Evolutionary conservation across 2,113 vertebrate species (phyloP).

Genomic region (Neotragus moschatus): DNA sequence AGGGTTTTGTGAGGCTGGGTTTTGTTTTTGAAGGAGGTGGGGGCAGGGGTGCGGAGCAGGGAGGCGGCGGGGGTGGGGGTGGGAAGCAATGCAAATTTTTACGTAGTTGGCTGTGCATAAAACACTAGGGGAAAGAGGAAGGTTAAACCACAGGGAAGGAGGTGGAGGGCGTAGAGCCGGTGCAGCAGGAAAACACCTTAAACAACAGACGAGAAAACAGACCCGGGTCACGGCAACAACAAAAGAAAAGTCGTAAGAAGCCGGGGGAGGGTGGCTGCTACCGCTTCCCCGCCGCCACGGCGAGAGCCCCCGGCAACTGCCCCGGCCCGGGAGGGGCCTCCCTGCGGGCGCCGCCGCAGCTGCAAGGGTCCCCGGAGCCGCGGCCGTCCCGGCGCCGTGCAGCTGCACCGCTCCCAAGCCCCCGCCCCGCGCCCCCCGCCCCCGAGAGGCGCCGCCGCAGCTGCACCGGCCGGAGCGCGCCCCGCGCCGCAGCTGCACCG

Average conservation of each 20-base stretch:
- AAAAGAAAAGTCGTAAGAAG: constrained; percentile 79
- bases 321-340: constrained; percentile 5
- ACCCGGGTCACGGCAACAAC: constrained; percentile 73
- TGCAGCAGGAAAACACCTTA: constrained; percentile 70
- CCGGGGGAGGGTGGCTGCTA: background rate
- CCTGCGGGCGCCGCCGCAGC: constrained; percentile 61
- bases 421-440: constrained; percentile 71
- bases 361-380: constrained; percentile 58
- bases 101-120: background rate
- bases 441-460: constrained; percentile 61
- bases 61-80: background rate
- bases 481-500: constrained; percentile 61
- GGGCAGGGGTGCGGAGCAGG: background rate
- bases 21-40: constrained; percentile 25
- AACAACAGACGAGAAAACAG: constrained; percentile 62
- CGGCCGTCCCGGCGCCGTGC: constrained; percentile 70
- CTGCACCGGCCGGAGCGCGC: constrained; percentile 59
- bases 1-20: background rate
- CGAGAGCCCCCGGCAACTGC: constrained; percentile 65
- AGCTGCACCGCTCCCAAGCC: constrained; percentile 67
- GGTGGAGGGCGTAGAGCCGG: constrained; percentile 57
- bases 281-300: constrained; percentile 43
- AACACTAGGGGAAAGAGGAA: constrained; percentile 54
- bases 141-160: constrained; percentile 56
- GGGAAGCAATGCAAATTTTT: constrained; percentile 54